Evolutionary conservation across 2,113 vertebrate species (phyloP), one percentile per base, ranked within the genome.

Genomic region (Dicerorhinus sumatrensis): DNA sequence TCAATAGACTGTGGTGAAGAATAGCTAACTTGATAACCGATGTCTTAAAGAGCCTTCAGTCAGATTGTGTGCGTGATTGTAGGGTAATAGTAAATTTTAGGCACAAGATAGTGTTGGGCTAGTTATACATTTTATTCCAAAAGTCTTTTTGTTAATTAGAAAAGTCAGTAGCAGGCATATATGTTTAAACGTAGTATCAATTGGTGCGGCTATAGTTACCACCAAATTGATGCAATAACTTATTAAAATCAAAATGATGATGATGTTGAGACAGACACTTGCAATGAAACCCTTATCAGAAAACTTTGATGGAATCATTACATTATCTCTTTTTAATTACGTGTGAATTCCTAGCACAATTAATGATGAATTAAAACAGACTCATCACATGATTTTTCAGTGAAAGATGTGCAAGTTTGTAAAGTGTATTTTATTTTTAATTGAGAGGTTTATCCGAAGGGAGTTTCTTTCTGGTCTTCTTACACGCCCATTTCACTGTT

Each of bases 201-300:
- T 60, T 63, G 51, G n/a, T 77, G 8, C 11, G 29, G 17, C 23
- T 73, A 29, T 21, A 60, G n/a, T 73, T 51, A 92, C 39, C 56
- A n/a, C 56, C 17, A 62, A 11, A 29, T 77, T 17, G 42, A 27
- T 73, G 5, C 17, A 62, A 13, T 70, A 75, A 23, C 65, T 18
- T 36, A 92, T 97, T 60, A 58, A 89, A 83, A 60, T 58, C 31
- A 88, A 65, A 93, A 46, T 65, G 16, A 29, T 89, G 42, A 69
- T 25, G 11, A 11, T 93, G 39, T 31, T 69, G 54, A 56, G n/a
- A 85, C 33, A 48, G 39, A 51, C 31, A 3, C 29, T 46, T 48
- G 6, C 39, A 75, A 0, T 33, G 33, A 90, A 89, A 81, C 7
- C 10, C 89, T 87, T 79, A 58, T 23, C 36, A 85, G 23, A 56